Evolutionary conservation across 35 echinoderm and acorn worm species (phyloP), one percentile per base, ranked within the genome.

Genomic region (Ophioderma brevispina): DNA sequence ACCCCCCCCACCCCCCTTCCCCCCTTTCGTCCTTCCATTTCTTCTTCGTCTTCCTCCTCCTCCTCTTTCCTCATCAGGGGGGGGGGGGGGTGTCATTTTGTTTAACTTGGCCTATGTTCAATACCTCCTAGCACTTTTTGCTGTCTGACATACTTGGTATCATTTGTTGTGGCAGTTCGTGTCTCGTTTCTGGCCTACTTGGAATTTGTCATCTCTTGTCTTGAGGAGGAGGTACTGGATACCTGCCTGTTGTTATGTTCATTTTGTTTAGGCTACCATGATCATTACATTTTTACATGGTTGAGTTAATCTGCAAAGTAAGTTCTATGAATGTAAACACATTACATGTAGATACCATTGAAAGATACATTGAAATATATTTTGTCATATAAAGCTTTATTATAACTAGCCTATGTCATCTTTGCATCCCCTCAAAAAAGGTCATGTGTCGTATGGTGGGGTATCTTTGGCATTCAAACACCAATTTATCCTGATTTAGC

Each of bases 21-120:
- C n/a, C n/a, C n/a, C n/a, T n/a, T n/a, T n/a, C n/a, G n/a, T 37
- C 89, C 86, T n/a, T 98, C 93, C 31, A 76, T 76, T 36, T 91
- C 78, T 18, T 91, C 89, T 21, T 85, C 83, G 23, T 31, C 49
- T 4, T 83, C 40, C 23, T 64, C 33, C 13, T 52, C 32, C 30
- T 85, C 83, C 17, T 85, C 83, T n/a, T 1, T 64, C 49, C 52
- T 6, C 59, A 70, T 70, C 59, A 11, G 8, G 46, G n/a, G n/a
- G n/a, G n/a, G n/a, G n/a, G n/a, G n/a, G n/a, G n/a, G n/a, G n/a
- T n/a, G n/a, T n/a, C 8, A 52, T 21, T 11, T 21, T 21, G 28
- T n/a, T 70, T 70, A 4, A 70, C n/a, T 70, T 70, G n/a, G 59
- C 59, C 10, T 70, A 70, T 8, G 59, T 70, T 70, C 59, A 25